Percentiles rank a stretch among this genome's conserved stretches.
phyloP scores from a whole-genome alignment of 2,888 invertebrate species.

The Zonitis immaculata region DNA sequence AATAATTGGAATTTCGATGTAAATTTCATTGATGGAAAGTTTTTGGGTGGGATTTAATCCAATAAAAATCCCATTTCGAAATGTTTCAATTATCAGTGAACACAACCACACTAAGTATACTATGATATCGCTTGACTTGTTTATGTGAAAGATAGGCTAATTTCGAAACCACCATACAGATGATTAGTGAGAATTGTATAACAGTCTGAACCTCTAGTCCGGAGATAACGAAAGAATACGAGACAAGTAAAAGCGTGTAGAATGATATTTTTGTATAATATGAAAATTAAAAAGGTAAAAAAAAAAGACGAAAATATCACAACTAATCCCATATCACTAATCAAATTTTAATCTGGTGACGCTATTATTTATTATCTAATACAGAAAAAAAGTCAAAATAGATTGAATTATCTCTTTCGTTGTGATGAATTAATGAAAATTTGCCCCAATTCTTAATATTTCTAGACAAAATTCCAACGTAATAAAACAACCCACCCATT shows the following conservation, averaged over 20 bases:
- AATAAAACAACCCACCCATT: too few relatives aligned
- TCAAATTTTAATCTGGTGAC: neutral
- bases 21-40: too few relatives aligned
- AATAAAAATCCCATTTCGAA: slow-evolving; percentile 30
- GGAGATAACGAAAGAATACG: slow-evolving; percentile 5
- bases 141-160: slow-evolving; percentile 46
- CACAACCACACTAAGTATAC: slow-evolving; percentile 36
- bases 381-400: neutral
- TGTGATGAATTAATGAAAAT: too few relatives aligned
- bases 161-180: slow-evolving; percentile 36
- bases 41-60: neutral
- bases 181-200: slow-evolving; percentile 36
- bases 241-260: neutral
- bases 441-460: too few relatives aligned
- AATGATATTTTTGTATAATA: neutral
- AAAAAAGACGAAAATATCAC: neutral
- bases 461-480: too few relatives aligned
- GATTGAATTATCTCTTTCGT: too few relatives aligned
- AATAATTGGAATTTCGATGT: too few relatives aligned
- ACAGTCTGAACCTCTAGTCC: slow-evolving; percentile 3
- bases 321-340: neutral
- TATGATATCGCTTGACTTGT: slow-evolving; percentile 41
- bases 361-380: neutral
- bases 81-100: slow-evolving; percentile 44
- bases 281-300: neutral